These are phyloP conservation scores for Hyposoter didymator DNA, from an alignment of 2,888 invertebrate genomes.

Conservation along the genomic window DNA sequence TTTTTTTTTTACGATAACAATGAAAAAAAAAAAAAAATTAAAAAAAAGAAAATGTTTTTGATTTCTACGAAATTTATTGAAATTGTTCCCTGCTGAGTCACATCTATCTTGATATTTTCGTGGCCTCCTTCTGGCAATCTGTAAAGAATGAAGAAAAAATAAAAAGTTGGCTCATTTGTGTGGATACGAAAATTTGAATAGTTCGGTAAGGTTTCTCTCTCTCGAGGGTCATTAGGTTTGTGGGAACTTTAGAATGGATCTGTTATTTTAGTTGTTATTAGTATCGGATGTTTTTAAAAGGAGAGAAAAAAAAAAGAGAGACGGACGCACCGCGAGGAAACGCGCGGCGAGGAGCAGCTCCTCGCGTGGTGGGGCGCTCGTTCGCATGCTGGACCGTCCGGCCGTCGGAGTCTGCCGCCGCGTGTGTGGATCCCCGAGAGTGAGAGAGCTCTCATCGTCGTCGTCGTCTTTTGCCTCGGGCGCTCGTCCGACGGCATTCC, in stretches of 20 bases:
- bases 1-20: no score
- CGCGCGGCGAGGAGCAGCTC: constrained; percentile 39
- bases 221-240: neutral
- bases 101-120: neutral
- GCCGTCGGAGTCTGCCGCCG: constrained; percentile 66
- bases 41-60: neutral
- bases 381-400: constrained; percentile 65
- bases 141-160: neutral
- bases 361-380: constrained; percentile 59
- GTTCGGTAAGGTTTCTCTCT: neutral
- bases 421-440: constrained; percentile 71
- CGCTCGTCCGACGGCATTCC: constrained; percentile 84
- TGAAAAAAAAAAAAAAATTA: no score
- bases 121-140: neutral
- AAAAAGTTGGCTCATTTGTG: neutral
- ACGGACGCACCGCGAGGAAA: constrained; percentile 50
- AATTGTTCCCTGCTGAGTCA: neutral
- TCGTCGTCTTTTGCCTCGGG: constrained; percentile 79
- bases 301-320: constrained; percentile 36
- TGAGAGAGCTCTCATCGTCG: constrained; percentile 71
- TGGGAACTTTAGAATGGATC: constrained; percentile 5
- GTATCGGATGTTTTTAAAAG: constrained; percentile 4
- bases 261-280: constrained; percentile 26
- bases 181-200: neutral
- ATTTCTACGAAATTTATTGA: neutral